These are phyloP conservation scores for Sapajus apella DNA, from an alignment of 2,113 vertebrate genomes.

Conservation along the genomic window DNA sequence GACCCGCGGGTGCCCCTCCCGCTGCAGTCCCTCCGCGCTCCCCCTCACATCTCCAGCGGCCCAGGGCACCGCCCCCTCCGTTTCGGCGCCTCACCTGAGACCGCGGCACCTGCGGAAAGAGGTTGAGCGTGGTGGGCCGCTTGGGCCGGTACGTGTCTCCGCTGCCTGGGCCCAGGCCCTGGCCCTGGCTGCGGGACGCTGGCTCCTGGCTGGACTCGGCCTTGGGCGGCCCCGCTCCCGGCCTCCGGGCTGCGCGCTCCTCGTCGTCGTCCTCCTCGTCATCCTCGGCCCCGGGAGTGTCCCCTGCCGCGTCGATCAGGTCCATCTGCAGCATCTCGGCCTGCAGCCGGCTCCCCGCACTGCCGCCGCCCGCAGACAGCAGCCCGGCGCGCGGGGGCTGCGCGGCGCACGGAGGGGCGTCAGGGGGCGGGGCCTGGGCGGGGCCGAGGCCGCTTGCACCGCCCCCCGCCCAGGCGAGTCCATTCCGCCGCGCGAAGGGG, in stretches of 20 bases:
- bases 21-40: neutral
- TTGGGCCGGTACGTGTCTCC: conserved; percentile 96
- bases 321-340: conserved; percentile 97
- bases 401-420: conserved; percentile 82
- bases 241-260: conserved; percentile 64
- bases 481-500: conserved; percentile 27
- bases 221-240: conserved; percentile 72
- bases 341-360: conserved; percentile 91
- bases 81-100: conserved; percentile 89
- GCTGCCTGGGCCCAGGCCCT: conserved; percentile 83
- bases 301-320: conserved; percentile 92
- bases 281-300: conserved; percentile 85
- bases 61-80: neutral
- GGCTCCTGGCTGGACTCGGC: conserved; percentile 76
- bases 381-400: conserved; percentile 90
- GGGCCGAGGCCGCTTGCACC: neutral
- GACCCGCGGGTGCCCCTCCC: neutral
- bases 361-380: conserved; percentile 87
- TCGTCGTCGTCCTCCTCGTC: conserved; percentile 80
- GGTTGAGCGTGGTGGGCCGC: conserved; percentile 97
- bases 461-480: conserved; percentile 48
- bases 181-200: conserved; percentile 78
- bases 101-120: conserved; percentile 96
- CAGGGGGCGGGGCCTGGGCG: conserved; percentile 23
- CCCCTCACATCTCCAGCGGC: neutral